Evolutionary conservation across 2,113 vertebrate genomes (phyloP).

Genomic region (Catharus minimus): DNA sequence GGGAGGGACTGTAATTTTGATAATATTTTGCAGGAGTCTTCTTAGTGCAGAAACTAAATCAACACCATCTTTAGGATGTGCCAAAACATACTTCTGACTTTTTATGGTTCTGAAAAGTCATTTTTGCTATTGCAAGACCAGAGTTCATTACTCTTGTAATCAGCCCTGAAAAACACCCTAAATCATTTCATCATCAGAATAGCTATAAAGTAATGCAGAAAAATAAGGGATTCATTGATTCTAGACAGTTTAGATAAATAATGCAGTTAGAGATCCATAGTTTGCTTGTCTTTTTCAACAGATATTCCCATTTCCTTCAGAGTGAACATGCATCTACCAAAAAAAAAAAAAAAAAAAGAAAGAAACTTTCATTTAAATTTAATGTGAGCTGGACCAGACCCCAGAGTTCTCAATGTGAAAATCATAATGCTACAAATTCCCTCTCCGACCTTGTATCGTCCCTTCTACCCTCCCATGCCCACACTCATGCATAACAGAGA

Average conservation of each 20-base stretch:
- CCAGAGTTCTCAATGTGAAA: not conserved
- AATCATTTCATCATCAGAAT: not conserved
- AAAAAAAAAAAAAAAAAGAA: not conserved
- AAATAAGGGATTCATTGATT: not conserved
- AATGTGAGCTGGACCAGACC: not conserved
- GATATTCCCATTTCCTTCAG: not conserved
- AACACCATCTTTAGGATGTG: not conserved
- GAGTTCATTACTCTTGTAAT: not conserved
- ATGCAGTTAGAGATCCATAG: not conserved
- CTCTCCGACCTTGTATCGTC: not conserved
- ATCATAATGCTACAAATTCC: not conserved
- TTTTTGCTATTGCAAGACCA: not conserved
- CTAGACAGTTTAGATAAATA: not conserved
- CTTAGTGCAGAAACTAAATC: conserved; percentile 50
- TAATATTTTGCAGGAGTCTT: not conserved
- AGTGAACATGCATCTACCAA: not conserved
- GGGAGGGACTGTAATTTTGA: not conserved
- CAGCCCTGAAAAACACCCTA: not conserved
- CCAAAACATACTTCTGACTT: not conserved
- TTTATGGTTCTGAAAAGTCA: not conserved
- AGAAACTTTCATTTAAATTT: not conserved
- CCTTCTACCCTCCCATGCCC: not conserved
- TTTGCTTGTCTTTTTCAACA: not conserved
- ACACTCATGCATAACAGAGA: not conserved
- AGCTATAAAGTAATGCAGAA: not conserved